phyloP scores from a whole-genome alignment of 2,113 vertebrate genomes.

The Labeo catla region DNA sequence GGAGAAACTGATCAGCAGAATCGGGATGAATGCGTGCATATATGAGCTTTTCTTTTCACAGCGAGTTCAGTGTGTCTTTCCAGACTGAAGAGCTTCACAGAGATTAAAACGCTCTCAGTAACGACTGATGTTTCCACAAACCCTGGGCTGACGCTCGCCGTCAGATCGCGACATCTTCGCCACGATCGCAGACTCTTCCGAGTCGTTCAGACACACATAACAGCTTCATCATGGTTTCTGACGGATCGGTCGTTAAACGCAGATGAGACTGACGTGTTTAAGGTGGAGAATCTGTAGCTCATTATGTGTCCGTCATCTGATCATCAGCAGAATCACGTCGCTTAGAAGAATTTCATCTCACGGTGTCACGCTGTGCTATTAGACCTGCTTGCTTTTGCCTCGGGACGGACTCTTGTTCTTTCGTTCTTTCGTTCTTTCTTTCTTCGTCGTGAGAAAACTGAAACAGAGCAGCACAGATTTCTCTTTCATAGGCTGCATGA shows the following conservation, averaged over 20 bases:
- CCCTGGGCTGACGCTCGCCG: neutral
- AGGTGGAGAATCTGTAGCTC: neutral
- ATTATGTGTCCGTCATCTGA: neutral
- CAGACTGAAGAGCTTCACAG: neutral
- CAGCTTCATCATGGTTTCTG: neutral
- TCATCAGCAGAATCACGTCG: neutral
- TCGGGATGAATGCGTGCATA: neutral
- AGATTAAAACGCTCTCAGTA: neutral
- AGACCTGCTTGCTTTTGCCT: neutral
- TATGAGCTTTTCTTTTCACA: neutral
- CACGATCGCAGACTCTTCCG: neutral
- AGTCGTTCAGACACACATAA: neutral
- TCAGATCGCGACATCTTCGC: neutral
- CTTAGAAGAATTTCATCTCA: slow-evolving; percentile 10
- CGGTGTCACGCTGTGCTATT: neutral
- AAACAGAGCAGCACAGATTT: neutral
- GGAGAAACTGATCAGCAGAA: neutral
- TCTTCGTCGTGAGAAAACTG: neutral
- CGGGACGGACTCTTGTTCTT: neutral
- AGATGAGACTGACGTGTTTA: neutral
- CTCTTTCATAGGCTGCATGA: neutral
- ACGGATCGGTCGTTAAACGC: neutral
- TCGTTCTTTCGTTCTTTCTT: slow-evolving; percentile 26
- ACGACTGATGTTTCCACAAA: neutral
- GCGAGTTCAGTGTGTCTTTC: neutral